phyloP scores from a whole-genome alignment of 1,140 invertebrate genomes.

The Tigriopus japonicus region DNA sequence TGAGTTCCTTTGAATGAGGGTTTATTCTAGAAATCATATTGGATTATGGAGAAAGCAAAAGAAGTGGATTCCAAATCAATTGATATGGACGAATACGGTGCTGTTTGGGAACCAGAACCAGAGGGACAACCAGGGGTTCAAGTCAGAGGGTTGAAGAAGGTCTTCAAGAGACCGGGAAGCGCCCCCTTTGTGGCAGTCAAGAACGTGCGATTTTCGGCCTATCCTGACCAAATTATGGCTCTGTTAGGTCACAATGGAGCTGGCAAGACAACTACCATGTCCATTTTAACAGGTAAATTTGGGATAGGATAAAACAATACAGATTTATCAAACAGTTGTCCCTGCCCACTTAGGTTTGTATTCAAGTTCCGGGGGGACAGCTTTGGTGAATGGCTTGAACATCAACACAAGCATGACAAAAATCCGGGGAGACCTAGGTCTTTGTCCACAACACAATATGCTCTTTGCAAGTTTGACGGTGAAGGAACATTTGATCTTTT shows the following conservation, averaged over 20 bases:
- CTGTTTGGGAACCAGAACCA: conserved; percentile 21
- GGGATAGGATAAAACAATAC: too few relatives aligned
- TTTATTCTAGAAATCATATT: neutral
- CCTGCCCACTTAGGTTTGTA: conserved; percentile 21
- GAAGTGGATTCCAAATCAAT: neutral
- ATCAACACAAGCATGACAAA: conserved; percentile 26
- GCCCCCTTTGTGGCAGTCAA: conserved; percentile 34
- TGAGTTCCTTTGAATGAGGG: too few relatives aligned
- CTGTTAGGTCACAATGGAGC: conserved; percentile 40
- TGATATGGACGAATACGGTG: conserved; percentile 13
- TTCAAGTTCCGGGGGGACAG: conserved; percentile 43
- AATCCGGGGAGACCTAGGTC: neutral
- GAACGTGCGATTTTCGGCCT: conserved; percentile 46
- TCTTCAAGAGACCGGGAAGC: conserved; percentile 16
- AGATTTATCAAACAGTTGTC: too few relatives aligned
- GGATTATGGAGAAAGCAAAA: neutral
- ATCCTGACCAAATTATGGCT: conserved; percentile 36
- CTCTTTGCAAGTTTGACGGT: conserved; percentile 1
- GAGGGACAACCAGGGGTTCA: conserved; percentile 21
- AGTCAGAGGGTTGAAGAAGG: conserved; percentile 20
- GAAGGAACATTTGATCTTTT: conserved; percentile 5
- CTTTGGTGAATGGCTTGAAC: conserved; percentile 44
- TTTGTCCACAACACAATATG: conserved; percentile 12
- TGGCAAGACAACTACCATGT: conserved; percentile 39
- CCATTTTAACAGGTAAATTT: conserved; percentile 37